Percentiles rank a stretch among this genome's conserved stretches.
Conservation (phyloP, 1,140 invertebrate species). For the Drosophila leontia region DNA sequence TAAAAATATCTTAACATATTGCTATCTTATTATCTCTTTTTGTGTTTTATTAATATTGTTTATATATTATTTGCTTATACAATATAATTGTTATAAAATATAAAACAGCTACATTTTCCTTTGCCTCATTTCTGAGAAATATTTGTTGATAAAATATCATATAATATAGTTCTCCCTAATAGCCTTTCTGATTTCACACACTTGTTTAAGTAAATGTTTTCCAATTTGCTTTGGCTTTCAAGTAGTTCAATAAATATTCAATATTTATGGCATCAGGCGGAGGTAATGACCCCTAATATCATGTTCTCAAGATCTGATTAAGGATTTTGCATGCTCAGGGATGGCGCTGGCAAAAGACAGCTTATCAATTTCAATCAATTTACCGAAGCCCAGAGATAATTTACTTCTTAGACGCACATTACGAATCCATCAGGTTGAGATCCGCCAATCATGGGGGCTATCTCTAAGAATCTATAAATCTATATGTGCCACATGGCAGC, state of each 20-base stretch:
- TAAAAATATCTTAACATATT: too few species aligned
- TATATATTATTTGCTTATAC: too few species aligned
- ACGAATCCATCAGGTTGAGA: conserved; percentile 38
- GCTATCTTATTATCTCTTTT: too few species aligned
- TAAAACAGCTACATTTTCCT: too few species aligned
- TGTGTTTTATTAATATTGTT: too few species aligned
- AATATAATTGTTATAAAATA: too few species aligned
- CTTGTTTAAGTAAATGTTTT: neutral
- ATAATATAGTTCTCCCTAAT: neutral
- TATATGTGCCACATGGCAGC: conserved; percentile 4
- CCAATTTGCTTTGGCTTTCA: conserved; percentile 3
- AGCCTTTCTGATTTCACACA: neutral
- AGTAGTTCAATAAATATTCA: conserved; percentile 13
- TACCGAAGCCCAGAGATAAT: conserved; percentile 22
- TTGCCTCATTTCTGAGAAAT: neutral
- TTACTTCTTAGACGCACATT: conserved; percentile 43
- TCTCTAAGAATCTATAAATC: conserved; percentile 4
- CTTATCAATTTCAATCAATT: conserved; percentile 61
- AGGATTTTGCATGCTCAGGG: conserved; percentile 35
- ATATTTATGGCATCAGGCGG: conserved; percentile 22
- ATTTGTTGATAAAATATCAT: neutral
- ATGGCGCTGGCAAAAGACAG: neutral
- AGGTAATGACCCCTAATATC: conserved; percentile 34
- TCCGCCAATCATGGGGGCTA: conserved; percentile 24
- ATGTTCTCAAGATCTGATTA: conserved; percentile 35